A percentile compares a stretch with the other conserved stretches of the same genome.
Evolutionary conservation across 1,140 invertebrate species (phyloP).

Genomic region (Drosophila varians): DNA sequence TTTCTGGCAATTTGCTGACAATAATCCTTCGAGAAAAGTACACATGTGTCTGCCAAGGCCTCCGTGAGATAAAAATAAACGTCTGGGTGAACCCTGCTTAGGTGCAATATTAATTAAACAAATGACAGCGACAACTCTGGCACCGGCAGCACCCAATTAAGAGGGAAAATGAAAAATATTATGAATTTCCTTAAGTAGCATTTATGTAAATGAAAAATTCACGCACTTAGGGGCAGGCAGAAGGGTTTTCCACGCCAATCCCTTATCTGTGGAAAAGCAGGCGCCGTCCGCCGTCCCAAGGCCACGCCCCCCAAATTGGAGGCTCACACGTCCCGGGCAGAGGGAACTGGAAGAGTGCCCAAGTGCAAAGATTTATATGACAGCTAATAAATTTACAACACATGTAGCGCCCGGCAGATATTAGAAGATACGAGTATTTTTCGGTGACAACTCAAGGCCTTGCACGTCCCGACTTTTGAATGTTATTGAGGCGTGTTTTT

Average conservation of each 20-base stretch:
- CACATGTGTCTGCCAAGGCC: background rate
- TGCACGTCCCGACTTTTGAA: slow-evolving; percentile 60
- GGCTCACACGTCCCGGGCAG: slow-evolving; percentile 33
- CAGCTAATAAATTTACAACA: slow-evolving; percentile 82
- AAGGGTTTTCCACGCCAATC: slow-evolving; percentile 41
- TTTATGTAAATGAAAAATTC: slow-evolving; percentile 74
- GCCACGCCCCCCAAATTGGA: slow-evolving; percentile 10
- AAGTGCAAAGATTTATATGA: slow-evolving; percentile 79
- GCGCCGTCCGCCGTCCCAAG: background rate
- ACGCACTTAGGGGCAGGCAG: slow-evolving; percentile 2
- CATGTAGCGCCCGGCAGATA: slow-evolving; percentile 70
- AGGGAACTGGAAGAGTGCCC: slow-evolving; percentile 43
- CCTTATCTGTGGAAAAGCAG: slow-evolving; percentile 47
- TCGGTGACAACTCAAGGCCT: slow-evolving; percentile 45
- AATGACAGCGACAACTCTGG: slow-evolving; percentile 46
- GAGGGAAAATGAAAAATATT: slow-evolving; percentile 32
- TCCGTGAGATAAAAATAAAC: slow-evolving; percentile 16
- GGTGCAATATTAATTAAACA: slow-evolving; percentile 63
- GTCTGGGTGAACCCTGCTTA: slow-evolving; percentile 18
- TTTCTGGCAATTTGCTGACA: slow-evolving; percentile 21
- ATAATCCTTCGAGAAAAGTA: background rate
- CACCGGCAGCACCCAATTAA: slow-evolving; percentile 40
- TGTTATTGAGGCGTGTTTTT: slow-evolving; percentile 71
- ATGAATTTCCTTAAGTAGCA: slow-evolving; percentile 70
- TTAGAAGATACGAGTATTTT: slow-evolving; percentile 68